phyloP scores from a whole-genome alignment of 1,140 invertebrate species.

The Conus betulinus region DNA sequence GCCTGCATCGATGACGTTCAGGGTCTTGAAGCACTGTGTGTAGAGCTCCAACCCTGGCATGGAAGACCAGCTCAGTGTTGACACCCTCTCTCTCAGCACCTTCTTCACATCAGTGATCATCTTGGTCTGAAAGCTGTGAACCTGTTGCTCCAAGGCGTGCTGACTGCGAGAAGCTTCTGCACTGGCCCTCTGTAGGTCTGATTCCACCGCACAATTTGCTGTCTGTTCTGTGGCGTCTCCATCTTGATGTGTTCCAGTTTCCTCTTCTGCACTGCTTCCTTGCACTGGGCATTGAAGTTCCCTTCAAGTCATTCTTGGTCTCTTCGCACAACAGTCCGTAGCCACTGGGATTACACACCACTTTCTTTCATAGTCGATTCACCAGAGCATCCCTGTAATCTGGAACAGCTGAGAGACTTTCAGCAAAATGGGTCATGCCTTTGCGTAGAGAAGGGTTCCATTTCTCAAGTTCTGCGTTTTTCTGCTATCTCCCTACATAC shows the following conservation, averaged over 20 bases:
- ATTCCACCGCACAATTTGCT: slow-evolving; percentile 53
- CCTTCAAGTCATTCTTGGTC: slow-evolving; percentile 68
- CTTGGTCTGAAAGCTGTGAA: slow-evolving; percentile 69
- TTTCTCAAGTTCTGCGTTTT: too few relatives aligned
- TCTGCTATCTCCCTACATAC: too few relatives aligned
- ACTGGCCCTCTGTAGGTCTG: slow-evolving; percentile 69
- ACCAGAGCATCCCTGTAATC: slow-evolving; percentile 72
- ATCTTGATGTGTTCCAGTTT: slow-evolving; percentile 62
- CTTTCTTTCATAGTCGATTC: slow-evolving; percentile 66
- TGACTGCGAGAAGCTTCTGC: slow-evolving; percentile 65
- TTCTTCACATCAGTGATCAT: slow-evolving; percentile 72
- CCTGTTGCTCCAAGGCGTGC: slow-evolving; percentile 70
- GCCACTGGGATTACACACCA: slow-evolving; percentile 62
- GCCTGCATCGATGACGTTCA: slow-evolving; percentile 64
- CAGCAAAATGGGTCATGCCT: slow-evolving; percentile 65
- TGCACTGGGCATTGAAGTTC: slow-evolving; percentile 64
- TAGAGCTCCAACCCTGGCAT: slow-evolving; percentile 73
- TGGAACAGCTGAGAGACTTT: slow-evolving; percentile 69
- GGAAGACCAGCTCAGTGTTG: slow-evolving; percentile 71
- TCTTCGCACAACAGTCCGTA: slow-evolving; percentile 72
- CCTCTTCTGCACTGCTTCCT: slow-evolving; percentile 64
- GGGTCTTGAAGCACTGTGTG: slow-evolving; percentile 66
- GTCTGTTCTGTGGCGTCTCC: slow-evolving; percentile 62
- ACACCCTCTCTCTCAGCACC: slow-evolving; percentile 68
- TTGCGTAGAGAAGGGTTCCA: slow-evolving; percentile 59